Evolutionary conservation across 1,140 invertebrate genomes (phyloP).

Genomic region (Drosophila trapezifrons): DNA sequence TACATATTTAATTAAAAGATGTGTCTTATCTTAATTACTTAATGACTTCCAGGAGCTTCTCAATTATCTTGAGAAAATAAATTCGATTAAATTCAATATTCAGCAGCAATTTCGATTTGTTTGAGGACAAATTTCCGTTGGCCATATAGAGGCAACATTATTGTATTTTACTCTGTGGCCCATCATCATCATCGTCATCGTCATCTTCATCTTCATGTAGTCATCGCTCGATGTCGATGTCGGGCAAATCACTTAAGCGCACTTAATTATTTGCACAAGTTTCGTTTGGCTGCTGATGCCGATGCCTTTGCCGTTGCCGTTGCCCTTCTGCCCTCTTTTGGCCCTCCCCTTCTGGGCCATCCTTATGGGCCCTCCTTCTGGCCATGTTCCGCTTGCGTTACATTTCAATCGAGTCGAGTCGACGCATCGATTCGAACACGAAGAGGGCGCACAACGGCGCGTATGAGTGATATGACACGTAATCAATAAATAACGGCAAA

Average conservation of each 20-base stretch:
- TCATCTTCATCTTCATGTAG: slow-evolving; percentile 49
- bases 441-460: slow-evolving; percentile 49
- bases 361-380: slow-evolving; percentile 1
- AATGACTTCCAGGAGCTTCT: too few relatives aligned
- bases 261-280: slow-evolving; percentile 82
- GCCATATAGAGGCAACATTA: background rate
- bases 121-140: background rate
- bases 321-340: background rate
- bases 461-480: slow-evolving; percentile 81
- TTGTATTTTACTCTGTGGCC: slow-evolving; percentile 1
- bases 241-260: slow-evolving; percentile 79
- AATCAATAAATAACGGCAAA: slow-evolving; percentile 78
- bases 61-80: background rate
- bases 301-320: background rate
- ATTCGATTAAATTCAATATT: slow-evolving; percentile 4
- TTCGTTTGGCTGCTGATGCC: slow-evolving; percentile 49
- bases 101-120: background rate
- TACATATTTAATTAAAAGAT: too few relatives aligned
- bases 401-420: slow-evolving; percentile 66
- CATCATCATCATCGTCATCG: slow-evolving; percentile 33
- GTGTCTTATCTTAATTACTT: too few relatives aligned
- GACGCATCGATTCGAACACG: slow-evolving; percentile 10
- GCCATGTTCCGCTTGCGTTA: slow-evolving; percentile 51
- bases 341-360: background rate
- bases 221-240: slow-evolving; percentile 44